Percentiles rank a stretch among this genome's conserved stretches.
phyloP scores from a whole-genome alignment of 2,113 vertebrate genomes.

The pig (Sus scrofa) region T2T-Sscrofa CM000814.6:13477001-13477500 shows the following conservation, averaged over 20 bases:
- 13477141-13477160: neutral
- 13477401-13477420: too few species aligned
- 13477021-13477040: conserved; percentile 31
- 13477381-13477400: too few species aligned
- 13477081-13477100: conserved; percentile 45
- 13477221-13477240: neutral
- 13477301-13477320: neutral
- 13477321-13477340: neutral
- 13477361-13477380: too few species aligned
- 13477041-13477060: conserved; percentile 10
- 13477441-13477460: too few species aligned
- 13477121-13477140: conserved; percentile 1
- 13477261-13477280: neutral
- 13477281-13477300: neutral
- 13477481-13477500: conserved; percentile 55
- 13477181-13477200: neutral
- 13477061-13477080: conserved; percentile 11
- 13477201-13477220: conserved; percentile 25
- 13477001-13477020: neutral
- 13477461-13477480: neutral
- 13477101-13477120: conserved; percentile 37
- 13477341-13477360: too few species aligned
- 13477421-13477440: too few species aligned
- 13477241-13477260: neutral
- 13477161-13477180: neutral